These are phyloP conservation scores for Sericinus montela DNA, from an alignment of 2,888 invertebrate genomes.

Conservation along the genomic window DNA sequence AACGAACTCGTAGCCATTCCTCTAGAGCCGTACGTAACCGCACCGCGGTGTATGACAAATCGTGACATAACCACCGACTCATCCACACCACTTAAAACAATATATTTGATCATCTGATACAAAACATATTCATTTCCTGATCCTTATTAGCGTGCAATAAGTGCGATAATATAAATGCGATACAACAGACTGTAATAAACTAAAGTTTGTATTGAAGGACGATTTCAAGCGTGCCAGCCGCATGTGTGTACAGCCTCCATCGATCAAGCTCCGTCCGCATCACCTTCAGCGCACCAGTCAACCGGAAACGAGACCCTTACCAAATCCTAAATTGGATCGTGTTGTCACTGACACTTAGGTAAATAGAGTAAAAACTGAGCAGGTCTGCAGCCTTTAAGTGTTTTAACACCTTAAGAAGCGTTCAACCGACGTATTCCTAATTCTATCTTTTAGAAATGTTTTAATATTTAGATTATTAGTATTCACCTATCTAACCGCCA, in stretches of 20 bases:
- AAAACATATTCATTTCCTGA: conserved; percentile 8
- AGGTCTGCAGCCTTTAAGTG: conserved; percentile 22
- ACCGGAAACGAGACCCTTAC: conserved; percentile 61
- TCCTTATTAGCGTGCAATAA: conserved; percentile 34
- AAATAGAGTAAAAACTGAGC: conserved; percentile 27
- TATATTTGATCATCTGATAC: conserved; percentile 1
- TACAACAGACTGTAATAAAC: conserved; percentile 11
- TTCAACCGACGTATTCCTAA: background rate
- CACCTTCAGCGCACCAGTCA: conserved; percentile 68
- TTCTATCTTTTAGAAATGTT: background rate
- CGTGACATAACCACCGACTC: conserved; percentile 70
- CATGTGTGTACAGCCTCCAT: conserved; percentile 67
- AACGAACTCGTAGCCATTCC: conserved; percentile 41
- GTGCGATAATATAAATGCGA: conserved; percentile 15
- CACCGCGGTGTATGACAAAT: conserved; percentile 74
- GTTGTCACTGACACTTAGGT: conserved; percentile 30
- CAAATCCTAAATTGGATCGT: conserved; percentile 47
- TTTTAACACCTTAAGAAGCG: conserved; percentile 11
- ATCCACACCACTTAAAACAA: conserved; percentile 29
- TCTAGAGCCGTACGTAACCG: conserved; percentile 51
- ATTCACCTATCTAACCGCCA: too few species aligned
- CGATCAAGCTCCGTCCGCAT: conserved; percentile 74
- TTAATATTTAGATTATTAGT: background rate
- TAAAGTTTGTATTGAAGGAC: conserved; percentile 41
- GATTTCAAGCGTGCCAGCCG: conserved; percentile 61